Conservation (phyloP, 2,113 vertebrate genomes). For the Cariama cristata region DNA sequence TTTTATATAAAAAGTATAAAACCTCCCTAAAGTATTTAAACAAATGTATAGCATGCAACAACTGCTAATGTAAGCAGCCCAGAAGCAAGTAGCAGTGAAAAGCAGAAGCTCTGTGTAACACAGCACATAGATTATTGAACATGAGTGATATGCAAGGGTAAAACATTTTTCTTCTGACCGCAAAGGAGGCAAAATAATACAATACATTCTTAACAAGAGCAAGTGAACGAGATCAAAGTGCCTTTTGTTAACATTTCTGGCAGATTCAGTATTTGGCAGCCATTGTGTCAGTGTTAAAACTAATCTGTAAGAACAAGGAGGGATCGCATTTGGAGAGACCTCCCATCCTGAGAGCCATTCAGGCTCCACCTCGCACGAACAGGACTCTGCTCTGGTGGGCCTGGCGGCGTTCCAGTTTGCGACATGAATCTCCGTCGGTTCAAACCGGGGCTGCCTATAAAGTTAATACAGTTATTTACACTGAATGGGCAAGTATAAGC, state of each 20-base stretch:
- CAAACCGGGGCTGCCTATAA: conserved; percentile 4
- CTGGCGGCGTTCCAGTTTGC: neutral
- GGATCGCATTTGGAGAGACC: conserved; percentile 5
- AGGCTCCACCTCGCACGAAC: conserved; percentile 28
- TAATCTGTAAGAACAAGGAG: conserved; percentile 39
- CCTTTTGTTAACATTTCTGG: conserved; percentile 51
- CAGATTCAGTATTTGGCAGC: conserved; percentile 51
- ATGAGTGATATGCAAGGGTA: neutral
- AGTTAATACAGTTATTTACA: conserved; percentile 64
- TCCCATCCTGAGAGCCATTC: conserved; percentile 15
- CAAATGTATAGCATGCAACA: neutral
- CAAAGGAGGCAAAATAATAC: conserved; percentile 26
- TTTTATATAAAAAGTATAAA: neutral
- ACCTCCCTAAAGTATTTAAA: neutral
- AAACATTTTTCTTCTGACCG: conserved; percentile 35
- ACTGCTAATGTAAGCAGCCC: neutral
- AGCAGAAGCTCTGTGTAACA: neutral
- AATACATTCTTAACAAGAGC: conserved; percentile 35
- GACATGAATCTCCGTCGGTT: conserved; percentile 48
- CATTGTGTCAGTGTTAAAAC: neutral
- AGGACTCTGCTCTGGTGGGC: conserved; percentile 44
- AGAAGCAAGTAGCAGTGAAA: neutral
- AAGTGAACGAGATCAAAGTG: conserved; percentile 56
- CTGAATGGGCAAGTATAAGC: conserved; percentile 51
- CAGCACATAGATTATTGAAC: conserved; percentile 12